phyloP scores from a whole-genome alignment of 2,888 invertebrate genomes.

The Drosophila borealis region DNA sequence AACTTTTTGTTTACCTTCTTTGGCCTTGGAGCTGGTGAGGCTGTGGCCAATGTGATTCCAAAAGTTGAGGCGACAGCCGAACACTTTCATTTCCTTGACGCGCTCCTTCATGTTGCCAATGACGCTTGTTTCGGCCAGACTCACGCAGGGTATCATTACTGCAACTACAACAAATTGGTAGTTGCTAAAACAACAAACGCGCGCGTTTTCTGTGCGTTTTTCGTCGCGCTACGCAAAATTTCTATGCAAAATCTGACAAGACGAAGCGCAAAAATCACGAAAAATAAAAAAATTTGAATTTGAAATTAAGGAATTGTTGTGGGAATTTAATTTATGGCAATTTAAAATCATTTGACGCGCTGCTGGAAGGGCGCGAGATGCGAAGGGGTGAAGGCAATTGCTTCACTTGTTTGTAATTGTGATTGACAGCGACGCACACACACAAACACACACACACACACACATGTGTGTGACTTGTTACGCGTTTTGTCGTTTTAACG shows the following conservation, averaged over 20 bases:
- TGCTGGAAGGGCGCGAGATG: not conserved
- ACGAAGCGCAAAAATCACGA: constrained; percentile 1
- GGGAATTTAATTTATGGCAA: constrained; percentile 26
- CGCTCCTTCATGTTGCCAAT: constrained; percentile 86
- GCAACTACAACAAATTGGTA: constrained; percentile 6
- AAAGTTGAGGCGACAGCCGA: constrained; percentile 86
- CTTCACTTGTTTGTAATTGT: constrained; percentile 48
- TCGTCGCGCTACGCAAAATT: constrained; percentile 19
- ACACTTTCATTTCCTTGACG: constrained; percentile 86
- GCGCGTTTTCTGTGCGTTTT: constrained; percentile 27
- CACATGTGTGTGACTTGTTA: not conserved
- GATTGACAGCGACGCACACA: constrained; percentile 42
- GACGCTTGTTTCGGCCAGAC: constrained; percentile 85
- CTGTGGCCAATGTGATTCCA: constrained; percentile 86
- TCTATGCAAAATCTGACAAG: constrained; percentile 33
- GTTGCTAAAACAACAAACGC: constrained; percentile 10
- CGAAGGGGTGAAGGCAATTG: constrained; percentile 3
- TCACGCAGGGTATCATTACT: constrained; percentile 85
- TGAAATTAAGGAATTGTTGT: constrained; percentile 22
- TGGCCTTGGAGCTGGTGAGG: constrained; percentile 84
- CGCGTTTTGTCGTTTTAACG: constrained; percentile 25
- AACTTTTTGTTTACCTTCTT: constrained; percentile 67
- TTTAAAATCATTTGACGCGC: constrained; percentile 53
- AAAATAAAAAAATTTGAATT: constrained; percentile 5
- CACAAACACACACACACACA: constrained; percentile 17